Evolutionary conservation across 1,140 invertebrate species (phyloP), one percentile per base, ranked within the genome.

Genomic region (Nasonia giraulti): DNA sequence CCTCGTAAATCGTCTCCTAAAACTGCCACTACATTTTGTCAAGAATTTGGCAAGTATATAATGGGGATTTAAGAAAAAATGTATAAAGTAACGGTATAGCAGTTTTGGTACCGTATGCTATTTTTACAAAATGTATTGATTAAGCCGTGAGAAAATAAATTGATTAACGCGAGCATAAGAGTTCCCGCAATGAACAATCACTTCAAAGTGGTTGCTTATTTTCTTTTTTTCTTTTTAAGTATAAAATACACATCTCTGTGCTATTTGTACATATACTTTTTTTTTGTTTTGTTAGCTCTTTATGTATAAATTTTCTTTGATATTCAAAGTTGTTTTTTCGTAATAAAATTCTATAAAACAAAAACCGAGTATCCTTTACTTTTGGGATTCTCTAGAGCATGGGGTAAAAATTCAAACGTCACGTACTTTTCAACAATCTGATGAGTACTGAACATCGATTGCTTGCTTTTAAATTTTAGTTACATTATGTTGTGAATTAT

Each of bases 101-200:
- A 91, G 89, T 91, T 91, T 92, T 91, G 89, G 89, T 91, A 92
- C 90, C 89, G 89, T 91, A 91, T 91, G 87, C 89, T 92, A 92
- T 92, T 91, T 92, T 91, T 92, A 91, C 90, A 92, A 91, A 90
- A 89, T 91, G 89, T 92, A 92, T 89, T 88, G 82, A 89, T 89
- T 91, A 91, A 91, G 87, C 87, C 87, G 89, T 89, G 87, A 88
- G 80, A 89, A 87, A 90, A 20, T 90, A 88, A 87, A 90, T 91
- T 91, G 89, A 91, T 90, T 88, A 88, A 83, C 55, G 55, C 20
- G 55, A 88, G 87, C 68, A 85, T 78, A 87, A 88, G 87, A 87
- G 86, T 88, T 89, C 85, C 86, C 87, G 86, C 73, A 85, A 40
- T 80, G 40, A 47, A 80, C 7, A 8, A 75, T 73, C 47, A 74